Conservation (phyloP, 1,140 invertebrate genomes). For the Drosophila teissieri region DNA sequence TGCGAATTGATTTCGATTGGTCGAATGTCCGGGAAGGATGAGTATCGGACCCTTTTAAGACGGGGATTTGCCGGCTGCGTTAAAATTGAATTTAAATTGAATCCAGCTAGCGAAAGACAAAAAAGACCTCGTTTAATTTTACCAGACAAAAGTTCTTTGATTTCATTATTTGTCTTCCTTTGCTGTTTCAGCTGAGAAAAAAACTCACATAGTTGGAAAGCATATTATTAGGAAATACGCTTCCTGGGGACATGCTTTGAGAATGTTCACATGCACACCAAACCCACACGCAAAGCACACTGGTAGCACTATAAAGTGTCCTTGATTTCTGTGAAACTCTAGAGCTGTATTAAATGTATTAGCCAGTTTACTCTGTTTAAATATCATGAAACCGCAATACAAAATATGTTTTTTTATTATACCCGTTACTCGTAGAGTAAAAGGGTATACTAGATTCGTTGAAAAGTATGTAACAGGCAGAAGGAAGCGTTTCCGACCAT, state of each 20-base stretch:
- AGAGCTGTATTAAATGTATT: too few relatives aligned
- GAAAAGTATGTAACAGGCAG: too few relatives aligned
- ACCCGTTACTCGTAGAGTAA: too few relatives aligned
- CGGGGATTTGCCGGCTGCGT: conserved; percentile 51
- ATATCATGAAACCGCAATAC: too few relatives aligned
- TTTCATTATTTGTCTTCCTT: conserved; percentile 5
- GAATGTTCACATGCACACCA: background rate
- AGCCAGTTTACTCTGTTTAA: too few relatives aligned
- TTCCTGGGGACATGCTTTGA: conserved; percentile 19
- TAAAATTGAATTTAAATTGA: conserved; percentile 74
- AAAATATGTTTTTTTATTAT: too few relatives aligned
- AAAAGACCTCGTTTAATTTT: conserved; percentile 27
- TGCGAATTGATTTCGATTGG: conserved; percentile 68
- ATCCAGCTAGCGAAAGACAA: conserved; percentile 33
- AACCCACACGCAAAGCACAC: background rate
- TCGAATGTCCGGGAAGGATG: background rate
- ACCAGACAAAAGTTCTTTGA: conserved; percentile 25
- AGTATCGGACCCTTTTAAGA: conserved; percentile 15
- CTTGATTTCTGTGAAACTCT: too few relatives aligned
- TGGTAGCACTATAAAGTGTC: too few relatives aligned
- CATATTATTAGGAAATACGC: conserved; percentile 5
- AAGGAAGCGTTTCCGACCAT: too few relatives aligned
- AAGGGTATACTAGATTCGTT: too few relatives aligned
- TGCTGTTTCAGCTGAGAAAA: conserved; percentile 14
- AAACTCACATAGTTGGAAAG: conserved; percentile 5